A percentile compares a stretch with the other conserved stretches of the same genome.
phyloP scores from a whole-genome alignment of 2,113 vertebrate species.

The Psettodes erumei region DNA sequence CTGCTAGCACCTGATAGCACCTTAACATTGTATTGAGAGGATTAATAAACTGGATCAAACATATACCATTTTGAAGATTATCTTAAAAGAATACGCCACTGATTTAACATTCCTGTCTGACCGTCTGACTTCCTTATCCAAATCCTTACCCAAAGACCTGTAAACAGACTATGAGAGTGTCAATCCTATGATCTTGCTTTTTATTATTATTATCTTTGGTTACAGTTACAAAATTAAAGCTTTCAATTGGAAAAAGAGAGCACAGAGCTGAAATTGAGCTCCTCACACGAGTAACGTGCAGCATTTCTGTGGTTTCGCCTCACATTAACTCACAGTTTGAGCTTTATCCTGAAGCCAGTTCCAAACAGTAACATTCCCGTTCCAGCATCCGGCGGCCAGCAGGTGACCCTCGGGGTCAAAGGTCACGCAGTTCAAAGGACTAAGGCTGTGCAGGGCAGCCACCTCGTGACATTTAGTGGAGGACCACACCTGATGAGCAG shows the following conservation, averaged over 20 bases:
- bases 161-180: no score
- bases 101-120: no score
- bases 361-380: conserved; percentile 82
- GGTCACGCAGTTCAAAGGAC: conserved; percentile 85
- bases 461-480: conserved; percentile 73
- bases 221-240: neutral
- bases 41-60: no score
- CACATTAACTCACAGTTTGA: conserved; percentile 62
- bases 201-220: no score
- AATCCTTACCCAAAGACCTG: no score
- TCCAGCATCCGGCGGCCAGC: conserved; percentile 87
- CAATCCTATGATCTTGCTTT: no score
- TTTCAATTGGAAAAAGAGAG: neutral
- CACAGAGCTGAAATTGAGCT: neutral
- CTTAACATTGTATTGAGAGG: no score
- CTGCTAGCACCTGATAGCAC: no score
- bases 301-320: neutral
- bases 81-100: no score
- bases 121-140: no score
- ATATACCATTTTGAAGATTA: no score
- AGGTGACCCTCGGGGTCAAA: conserved; percentile 85
- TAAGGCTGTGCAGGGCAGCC: conserved; percentile 61
- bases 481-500: conserved; percentile 85
- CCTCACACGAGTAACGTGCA: neutral
- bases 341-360: conserved; percentile 78